These are phyloP conservation scores for Cephonodes hylas DNA, from an alignment of 2,888 invertebrate genomes.

Conservation along the genomic window DNA sequence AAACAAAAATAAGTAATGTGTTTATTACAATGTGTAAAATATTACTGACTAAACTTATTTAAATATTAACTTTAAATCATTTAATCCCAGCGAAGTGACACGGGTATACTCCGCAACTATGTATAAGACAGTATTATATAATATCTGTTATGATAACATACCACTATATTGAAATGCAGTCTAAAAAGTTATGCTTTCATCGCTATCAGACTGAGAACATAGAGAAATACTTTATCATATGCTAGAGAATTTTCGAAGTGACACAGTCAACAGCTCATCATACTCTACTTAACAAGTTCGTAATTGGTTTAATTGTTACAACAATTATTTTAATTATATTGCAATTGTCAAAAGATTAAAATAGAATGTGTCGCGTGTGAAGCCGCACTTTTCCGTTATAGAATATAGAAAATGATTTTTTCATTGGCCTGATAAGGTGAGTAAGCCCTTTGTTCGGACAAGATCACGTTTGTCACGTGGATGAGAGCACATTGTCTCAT, in stretches of 20 bases:
- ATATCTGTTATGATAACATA: too few relatives aligned
- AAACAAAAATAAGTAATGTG: conserved; percentile 4
- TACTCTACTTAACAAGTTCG: conserved; percentile 17
- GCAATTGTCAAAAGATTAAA: conserved; percentile 76
- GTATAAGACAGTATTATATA: too few relatives aligned
- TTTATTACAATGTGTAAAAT: not conserved
- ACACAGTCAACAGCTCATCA: not conserved
- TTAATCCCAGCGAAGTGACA: too few relatives aligned
- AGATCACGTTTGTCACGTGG: conserved; percentile 67
- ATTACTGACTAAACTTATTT: not conserved
- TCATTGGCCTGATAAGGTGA: conserved; percentile 38
- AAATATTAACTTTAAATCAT: not conserved
- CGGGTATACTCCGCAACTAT: too few relatives aligned
- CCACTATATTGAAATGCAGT: too few relatives aligned
- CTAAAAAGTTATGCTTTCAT: not conserved
- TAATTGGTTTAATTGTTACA: conserved; percentile 46
- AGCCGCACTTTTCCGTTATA: conserved; percentile 64
- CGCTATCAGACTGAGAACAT: not conserved
- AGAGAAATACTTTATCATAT: not conserved
- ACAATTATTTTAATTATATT: conserved; percentile 68
- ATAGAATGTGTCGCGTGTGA: conserved; percentile 75
- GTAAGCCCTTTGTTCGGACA: conserved; percentile 58
- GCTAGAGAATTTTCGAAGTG: not conserved
- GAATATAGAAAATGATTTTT: conserved; percentile 69
- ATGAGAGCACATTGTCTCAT: conserved; percentile 51